Evolutionary conservation across 2,888 invertebrate species (phyloP), one percentile per base, ranked within the genome.

Genomic region (Agrochola litura): DNA sequence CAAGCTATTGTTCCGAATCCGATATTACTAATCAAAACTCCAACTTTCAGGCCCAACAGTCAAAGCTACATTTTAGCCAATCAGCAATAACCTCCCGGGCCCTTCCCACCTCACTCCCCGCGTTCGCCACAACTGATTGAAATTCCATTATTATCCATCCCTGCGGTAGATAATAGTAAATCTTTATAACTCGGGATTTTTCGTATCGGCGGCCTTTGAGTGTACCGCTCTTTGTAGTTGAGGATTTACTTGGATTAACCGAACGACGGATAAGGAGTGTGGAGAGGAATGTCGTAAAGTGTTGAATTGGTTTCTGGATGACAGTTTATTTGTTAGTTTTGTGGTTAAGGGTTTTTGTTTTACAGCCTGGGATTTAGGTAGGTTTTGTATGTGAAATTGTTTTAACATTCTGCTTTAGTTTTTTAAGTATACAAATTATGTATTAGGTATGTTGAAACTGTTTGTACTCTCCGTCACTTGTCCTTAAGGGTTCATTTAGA

Each of bases 61-160:
- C 88, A 86, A 88, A 86, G 84, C 83, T 77, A 74, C 86, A 69
- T 86, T 89, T 87, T 89, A 89, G 86, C 89, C 88, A 88, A 87
- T 89, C 88, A 86, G 89, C 89, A 90, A 86, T 90, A 90, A 89
- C 82, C 80, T 77, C 14, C 78, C 65, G 71, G 54, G 76, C 72
- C 78, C 70, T 46, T 67, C 63, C 77, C 81, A 37, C 81, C 37
- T 22, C 43, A 22, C 74, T 60, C 80, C 63, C 64, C 80, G 65
- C 83, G 84, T 69, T 71, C 85, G 84, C 90, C 89, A 87, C 88
- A 91, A 90, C 95, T 95, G 95, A 96, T 96, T 96, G 96, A 96
- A 96, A 96, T 95, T 95, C 96, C 95, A 96, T 96, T 96, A 96
- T 95, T 94, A 95, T 93, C 92, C 92, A 88, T 89, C 93, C 94